phyloP scores from a whole-genome alignment of 2,113 vertebrate species.

The Oceanites oceanicus region DNA sequence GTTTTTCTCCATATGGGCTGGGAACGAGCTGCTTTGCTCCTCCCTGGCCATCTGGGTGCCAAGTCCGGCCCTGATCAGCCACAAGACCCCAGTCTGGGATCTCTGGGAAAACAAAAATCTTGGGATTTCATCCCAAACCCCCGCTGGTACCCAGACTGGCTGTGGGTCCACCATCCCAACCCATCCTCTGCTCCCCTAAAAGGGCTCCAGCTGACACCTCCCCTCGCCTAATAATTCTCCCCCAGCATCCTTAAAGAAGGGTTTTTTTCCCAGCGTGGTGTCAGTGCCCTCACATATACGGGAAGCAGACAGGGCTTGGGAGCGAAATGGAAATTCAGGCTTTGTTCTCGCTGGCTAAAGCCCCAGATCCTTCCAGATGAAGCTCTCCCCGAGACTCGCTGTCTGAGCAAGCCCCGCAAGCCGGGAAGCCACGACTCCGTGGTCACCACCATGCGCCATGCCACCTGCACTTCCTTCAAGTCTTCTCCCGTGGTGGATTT shows the following conservation, averaged over 20 bases:
- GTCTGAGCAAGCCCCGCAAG: not conserved
- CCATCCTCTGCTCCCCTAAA: not conserved
- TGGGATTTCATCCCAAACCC: not conserved
- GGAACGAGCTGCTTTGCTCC: not conserved
- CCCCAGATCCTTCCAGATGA: constrained; percentile 20
- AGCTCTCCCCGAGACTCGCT: not conserved
- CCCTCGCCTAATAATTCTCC: not conserved
- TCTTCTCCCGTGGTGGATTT: not conserved
- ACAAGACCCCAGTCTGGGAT: rapidly evolving
- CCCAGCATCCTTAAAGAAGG: not conserved
- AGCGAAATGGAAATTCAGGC: not conserved
- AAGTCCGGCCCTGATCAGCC: rapidly evolving
- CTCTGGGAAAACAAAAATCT: not conserved
- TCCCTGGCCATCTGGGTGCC: not conserved
- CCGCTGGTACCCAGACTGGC: rapidly evolving
- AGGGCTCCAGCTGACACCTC: not conserved
- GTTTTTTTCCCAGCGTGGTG: rapidly evolving
- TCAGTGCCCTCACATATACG: not conserved
- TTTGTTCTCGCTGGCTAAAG: constrained; percentile 8
- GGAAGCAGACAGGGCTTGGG: not conserved
- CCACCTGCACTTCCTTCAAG: not conserved
- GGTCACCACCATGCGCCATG: not conserved
- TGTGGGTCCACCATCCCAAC: not conserved
- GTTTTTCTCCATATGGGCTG: not conserved
- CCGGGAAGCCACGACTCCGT: not conserved